Base-by-base conservation (phyloP, 1,140 invertebrate genomes). In the Nebria ingens region DNA sequence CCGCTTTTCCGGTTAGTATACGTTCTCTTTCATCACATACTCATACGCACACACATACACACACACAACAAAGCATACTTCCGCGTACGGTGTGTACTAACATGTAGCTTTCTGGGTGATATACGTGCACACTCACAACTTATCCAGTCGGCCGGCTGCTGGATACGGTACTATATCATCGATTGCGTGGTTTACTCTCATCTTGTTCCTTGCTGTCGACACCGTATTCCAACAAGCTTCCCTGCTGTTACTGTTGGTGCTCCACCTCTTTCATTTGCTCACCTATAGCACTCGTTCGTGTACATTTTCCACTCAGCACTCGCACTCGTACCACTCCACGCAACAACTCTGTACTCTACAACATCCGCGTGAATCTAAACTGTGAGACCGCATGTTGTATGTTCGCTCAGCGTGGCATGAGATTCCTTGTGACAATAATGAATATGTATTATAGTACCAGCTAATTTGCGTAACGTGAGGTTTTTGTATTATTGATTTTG, bases 351-450 rank as follows among this genome's bases (percentile, higher is more conserved):
- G 25, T 34, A n/a, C n/a, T 6, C 25, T 34, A 6, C 6, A 34
- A 34, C 25, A 9, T 34, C 6, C 25, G n/a, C n/a, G n/a, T n/a
- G n/a, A n/a, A n/a, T n/a, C n/a, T n/a, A n/a, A n/a, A n/a, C n/a
- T n/a, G n/a, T 34, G 25, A 34, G n/a, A 34, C 25, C 6, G 6
- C n/a, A n/a, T 34, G 25, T 34, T 34, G 25, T 34, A 34, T 17
- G 40, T 9, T 9, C 40, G 9, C 40, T 45, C 40, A n/a, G 25
- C 25, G n/a, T 45, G 9, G 9, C 15, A 9, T 17, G 40, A 45
- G 17, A 45, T 45, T 45, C 40, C 40, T 45, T 45, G 40, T 45
- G 40, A 45, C 17, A 45, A 45, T 45, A 45, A 45, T 45, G 40
- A 45, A 45, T 45, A 45, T 45, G 40, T 45, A 45, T 45, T 45